Evolutionary conservation across 2,113 vertebrate genomes (phyloP).

Genomic region (Oncorhynchus masou): DNA sequence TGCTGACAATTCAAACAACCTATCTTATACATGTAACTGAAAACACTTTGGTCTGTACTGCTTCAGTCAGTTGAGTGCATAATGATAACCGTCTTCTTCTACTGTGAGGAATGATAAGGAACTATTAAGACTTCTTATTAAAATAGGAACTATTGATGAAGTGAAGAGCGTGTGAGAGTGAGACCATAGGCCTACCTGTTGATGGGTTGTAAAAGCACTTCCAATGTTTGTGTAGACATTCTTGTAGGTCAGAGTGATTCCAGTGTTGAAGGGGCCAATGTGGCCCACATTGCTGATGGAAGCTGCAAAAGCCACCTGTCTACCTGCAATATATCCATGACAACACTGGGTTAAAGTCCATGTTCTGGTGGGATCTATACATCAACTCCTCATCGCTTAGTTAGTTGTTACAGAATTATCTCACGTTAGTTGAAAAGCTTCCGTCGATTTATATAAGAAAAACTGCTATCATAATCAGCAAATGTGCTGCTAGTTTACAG

Average conservation of each 20-base stretch:
- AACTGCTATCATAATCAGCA: neutral
- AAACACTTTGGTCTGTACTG: neutral
- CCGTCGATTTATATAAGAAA: neutral
- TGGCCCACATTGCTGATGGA: neutral
- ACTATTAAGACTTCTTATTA: neutral
- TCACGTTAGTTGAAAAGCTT: neutral
- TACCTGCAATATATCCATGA: neutral
- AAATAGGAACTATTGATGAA: neutral
- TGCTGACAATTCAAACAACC: neutral
- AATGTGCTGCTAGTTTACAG: neutral
- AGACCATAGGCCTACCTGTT: constrained; percentile 33
- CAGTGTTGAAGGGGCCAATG: constrained; percentile 18
- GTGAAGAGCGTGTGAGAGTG: neutral
- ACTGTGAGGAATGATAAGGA: neutral
- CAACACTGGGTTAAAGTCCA: neutral
- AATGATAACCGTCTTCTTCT: neutral
- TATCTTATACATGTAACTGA: neutral
- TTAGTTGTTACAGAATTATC: neutral
- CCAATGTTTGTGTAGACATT: constrained; percentile 36
- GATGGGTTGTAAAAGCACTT: constrained; percentile 30
- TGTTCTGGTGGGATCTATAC: neutral
- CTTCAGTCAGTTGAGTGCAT: neutral
- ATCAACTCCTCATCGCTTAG: neutral
- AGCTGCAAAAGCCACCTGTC: constrained; percentile 37
- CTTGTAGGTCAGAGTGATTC: constrained; percentile 30